Evolutionary conservation across 2,888 invertebrate genomes (phyloP).

Genomic region (Polyommatus iphigenia): DNA sequence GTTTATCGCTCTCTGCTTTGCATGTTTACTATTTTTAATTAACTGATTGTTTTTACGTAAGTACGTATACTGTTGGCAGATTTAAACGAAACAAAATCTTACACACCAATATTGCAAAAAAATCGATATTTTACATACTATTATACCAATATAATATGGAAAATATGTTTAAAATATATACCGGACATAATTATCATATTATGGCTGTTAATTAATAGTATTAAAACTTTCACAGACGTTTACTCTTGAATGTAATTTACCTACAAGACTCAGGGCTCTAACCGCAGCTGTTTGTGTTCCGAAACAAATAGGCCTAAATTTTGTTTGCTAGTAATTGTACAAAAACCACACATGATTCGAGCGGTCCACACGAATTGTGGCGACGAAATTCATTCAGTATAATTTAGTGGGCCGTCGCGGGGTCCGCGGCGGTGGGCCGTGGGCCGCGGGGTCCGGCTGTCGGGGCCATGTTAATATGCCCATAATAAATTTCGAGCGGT

Average conservation of each 20-base stretch:
- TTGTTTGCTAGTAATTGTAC: conserved; percentile 23
- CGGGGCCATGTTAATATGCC: conserved; percentile 66
- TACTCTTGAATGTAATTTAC: neutral
- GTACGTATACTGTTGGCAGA: neutral
- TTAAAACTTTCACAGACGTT: neutral
- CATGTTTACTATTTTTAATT: conserved; percentile 18
- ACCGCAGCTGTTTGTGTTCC: conserved; percentile 1
- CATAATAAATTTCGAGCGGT: conserved; percentile 74
- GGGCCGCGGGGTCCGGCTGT: conserved; percentile 5
- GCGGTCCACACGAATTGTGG: conserved; percentile 13
- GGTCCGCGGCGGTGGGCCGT: neutral
- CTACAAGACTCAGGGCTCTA: neutral
- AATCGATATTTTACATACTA: no score
- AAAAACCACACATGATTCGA: conserved; percentile 28
- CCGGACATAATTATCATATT: neutral
- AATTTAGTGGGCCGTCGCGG: conserved; percentile 7
- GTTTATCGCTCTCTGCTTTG: conserved; percentile 6
- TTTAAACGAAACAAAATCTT: no score
- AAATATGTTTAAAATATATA: neutral
- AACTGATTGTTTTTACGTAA: conserved; percentile 1
- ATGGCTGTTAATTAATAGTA: neutral
- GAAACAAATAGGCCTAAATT: conserved; percentile 3
- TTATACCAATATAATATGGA: no score
- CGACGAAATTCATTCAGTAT: conserved; percentile 24
- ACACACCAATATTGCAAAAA: no score